Evolutionary conservation across 2,888 invertebrate species (phyloP), one percentile per base, ranked within the genome.

Genomic region (Tenthredo mesomela): DNA sequence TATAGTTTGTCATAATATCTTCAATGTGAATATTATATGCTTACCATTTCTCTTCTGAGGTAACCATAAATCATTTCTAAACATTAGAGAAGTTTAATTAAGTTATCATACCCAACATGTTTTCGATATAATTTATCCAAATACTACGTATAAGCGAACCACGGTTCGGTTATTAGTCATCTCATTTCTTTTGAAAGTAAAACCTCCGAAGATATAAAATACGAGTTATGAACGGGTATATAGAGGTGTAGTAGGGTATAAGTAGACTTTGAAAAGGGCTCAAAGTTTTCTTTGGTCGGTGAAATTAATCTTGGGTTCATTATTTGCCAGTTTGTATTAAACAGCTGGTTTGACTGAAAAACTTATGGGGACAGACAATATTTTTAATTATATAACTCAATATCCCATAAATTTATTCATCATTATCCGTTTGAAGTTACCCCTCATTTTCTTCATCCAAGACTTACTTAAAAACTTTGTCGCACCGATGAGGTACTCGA

Each of bases 51-150:
- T 10, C 75, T n/a, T n/a, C n/a, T n/a, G 25, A 15, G 29, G 25
- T 21, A 33, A 33, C 33, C 33, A 18, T 54, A 25, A n/a, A 50
- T 77, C 33, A n/a, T 54, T 54, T 29, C 54, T 10, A 54, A 77
- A 77, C 33, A 33, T 7, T 0, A 77, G 50, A 54, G 29, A 77
- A 29, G n/a, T 77, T 50, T n/a, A 77, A 77, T 77, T n/a, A 77
- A 50, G 50, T n/a, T 54, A 25, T 40, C 54, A 33, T 40, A 12
- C 50, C 33, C 5, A 43, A 73, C 21, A 33, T 77, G 10, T 50
- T 54, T 54, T 18, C 54, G 33, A 9, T 18, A 5, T 54, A n/a
- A 73, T 21, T 73, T 73, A 43, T 43, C 43, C 37, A 73, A 6
- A 9, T 29, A 18, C 37, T 0, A n/a, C n/a, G 29, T 73, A 25